Base-by-base conservation (phyloP, 1,140 invertebrate species). In the Mercenaria mercenaria region DNA sequence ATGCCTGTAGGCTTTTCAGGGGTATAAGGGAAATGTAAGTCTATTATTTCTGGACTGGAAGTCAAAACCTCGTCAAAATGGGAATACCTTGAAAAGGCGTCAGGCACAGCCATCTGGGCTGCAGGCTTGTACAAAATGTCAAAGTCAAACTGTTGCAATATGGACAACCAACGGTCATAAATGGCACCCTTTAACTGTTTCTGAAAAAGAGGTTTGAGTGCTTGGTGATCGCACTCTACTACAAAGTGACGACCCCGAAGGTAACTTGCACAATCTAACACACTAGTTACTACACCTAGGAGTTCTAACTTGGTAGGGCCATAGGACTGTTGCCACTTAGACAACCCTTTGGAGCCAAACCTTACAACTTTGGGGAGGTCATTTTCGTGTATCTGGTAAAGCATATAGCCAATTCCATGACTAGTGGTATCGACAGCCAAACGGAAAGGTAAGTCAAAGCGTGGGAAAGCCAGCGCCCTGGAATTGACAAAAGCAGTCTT, bases 321-420 rank as follows among this genome's bases (percentile, higher is more conserved):
- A 79, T 92, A 92, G 10, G 85, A 88, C 29, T 86, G 77, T 34
- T 92, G 90, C 90, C 90, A 92, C 50, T 80, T 85, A n/a, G 69
- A 83, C 0, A 91, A 37, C 18, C 83, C 69, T 72, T 92, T 91
- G 13, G 81, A 92, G 18, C 89, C 91, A 69, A 92, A 92, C 23
- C 89, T 37, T 34, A 89, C 29, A 13, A 79, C 43, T 10, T 39
- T 20, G 20, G 6, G 15, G 18, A 0, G 10, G n/a, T 29, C 85
- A 67, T 90, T 81, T 39, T 67, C 77, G 59, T 90, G 59, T 23
- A 86, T 50, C 69, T 91, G 88, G 82, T 91, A 88, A 34, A 91
- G 39, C 76, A 91, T 90, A 50, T 90, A 91, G 26, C 91, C 83
- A 29, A 92, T 89, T 0, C 91, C 84, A 18, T 84, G 67, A n/a